Conservation (phyloP, 2,888 invertebrate genomes). For the Trachelus stipa region DNA sequence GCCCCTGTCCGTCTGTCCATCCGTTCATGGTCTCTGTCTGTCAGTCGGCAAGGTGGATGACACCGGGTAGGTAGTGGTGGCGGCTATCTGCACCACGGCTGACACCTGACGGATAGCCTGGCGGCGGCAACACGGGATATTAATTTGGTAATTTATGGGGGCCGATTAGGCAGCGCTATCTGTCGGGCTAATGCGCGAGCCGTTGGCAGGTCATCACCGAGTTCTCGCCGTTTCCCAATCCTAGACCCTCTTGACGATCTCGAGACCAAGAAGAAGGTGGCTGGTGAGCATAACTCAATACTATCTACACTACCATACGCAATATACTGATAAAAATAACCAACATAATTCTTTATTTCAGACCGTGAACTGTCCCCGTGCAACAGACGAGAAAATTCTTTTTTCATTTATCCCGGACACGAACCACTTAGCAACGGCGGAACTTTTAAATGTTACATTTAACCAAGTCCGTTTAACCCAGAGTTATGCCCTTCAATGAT, state of each 20-base stretch:
- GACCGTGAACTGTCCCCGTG: background rate
- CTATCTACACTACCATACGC: background rate
- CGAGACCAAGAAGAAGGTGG: background rate
- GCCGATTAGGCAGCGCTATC: constrained; percentile 64
- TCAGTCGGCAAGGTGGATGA: constrained; percentile 24
- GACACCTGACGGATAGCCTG: constrained; percentile 64
- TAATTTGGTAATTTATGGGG: constrained; percentile 66
- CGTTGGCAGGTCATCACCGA: constrained; percentile 63
- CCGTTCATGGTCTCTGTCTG: constrained; percentile 5
- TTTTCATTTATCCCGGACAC: background rate
- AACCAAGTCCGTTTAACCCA: background rate
- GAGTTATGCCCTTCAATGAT: background rate
- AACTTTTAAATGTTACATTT: background rate
- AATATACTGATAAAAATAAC: background rate
- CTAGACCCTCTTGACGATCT: constrained; percentile 37
- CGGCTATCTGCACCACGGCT: constrained; percentile 56
- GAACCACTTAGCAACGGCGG: background rate
- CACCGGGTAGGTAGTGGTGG: constrained; percentile 19
- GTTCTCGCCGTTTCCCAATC: constrained; percentile 13
- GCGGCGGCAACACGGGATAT: constrained; percentile 62
- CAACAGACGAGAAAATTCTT: background rate
- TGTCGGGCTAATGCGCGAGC: constrained; percentile 63
- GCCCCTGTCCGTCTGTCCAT: constrained; percentile 1
- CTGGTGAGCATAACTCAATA: background rate
- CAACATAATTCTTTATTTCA: background rate